A percentile compares a stretch with the other conserved stretches of the same genome.
Conservation (phyloP, 2,888 invertebrate genomes). For the Lissonota sp. region DNA sequence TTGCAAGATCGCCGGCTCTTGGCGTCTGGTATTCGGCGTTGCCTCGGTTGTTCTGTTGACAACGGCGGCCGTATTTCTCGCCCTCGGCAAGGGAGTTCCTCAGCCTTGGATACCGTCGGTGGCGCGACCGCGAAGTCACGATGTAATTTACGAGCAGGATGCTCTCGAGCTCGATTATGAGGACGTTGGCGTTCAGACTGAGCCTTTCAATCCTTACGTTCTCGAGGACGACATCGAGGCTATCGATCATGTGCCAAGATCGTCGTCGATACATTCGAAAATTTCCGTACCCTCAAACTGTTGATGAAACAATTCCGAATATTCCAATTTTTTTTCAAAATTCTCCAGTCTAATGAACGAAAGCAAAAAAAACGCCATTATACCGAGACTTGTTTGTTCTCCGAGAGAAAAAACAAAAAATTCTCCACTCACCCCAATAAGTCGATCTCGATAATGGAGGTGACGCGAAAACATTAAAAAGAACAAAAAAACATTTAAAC, state of each 20-base stretch:
- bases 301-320: background rate
- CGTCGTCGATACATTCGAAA: conserved; percentile 76
- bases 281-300: conserved; percentile 70
- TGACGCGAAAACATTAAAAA: too few relatives aligned
- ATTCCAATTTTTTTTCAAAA: conserved; percentile 1
- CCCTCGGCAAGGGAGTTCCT: conserved; percentile 86
- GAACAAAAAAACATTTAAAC: too few relatives aligned
- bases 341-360: background rate
- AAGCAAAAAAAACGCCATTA: too few relatives aligned
- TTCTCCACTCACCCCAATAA: too few relatives aligned
- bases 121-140: conserved; percentile 81
- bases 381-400: too few relatives aligned
- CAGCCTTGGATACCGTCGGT: conserved; percentile 86
- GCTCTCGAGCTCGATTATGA: conserved; percentile 81
- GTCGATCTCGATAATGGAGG: too few relatives aligned
- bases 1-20: conserved; percentile 85
- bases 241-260: conserved; percentile 73
- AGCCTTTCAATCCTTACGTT: conserved; percentile 78
- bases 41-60: conserved; percentile 86
- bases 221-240: conserved; percentile 76
- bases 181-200: conserved; percentile 82
- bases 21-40: conserved; percentile 86
- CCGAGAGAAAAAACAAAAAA: too few relatives aligned
- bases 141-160: conserved; percentile 82
- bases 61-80: conserved; percentile 86